Evolutionary conservation across 2,797 vertebrate genomes (phyloP), one percentile per base, ranked within the genome.

Genomic region (Chanos chanos): DNA sequence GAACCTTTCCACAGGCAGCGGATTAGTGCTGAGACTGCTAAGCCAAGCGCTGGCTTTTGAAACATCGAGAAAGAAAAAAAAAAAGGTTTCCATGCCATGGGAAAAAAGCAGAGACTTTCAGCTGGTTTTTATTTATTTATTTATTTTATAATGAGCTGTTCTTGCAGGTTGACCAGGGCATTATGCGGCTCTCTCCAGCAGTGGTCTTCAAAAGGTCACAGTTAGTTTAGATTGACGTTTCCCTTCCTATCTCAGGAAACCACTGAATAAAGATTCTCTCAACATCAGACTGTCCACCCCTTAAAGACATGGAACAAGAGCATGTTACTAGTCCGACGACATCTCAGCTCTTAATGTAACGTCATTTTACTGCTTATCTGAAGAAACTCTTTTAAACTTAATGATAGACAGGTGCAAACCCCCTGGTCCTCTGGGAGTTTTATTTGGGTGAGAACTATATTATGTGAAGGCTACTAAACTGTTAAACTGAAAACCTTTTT

Each of bases 381-480:
- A n/a, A n/a, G n/a, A 37, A 49, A 60, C 33, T 47, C 49, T 53
- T 56, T 19, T 40, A 49, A 44, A 49, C 37, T 19, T 39, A 18
- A 37, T 16, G 24, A 37, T 28, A 7, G 9, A 36, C 33, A 9
- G 25, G 24, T 24, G 27, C 4, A 27, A 60, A 61, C 58, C 63
- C 69, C 64, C 64, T 21, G 39, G 53, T 64, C 55, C 31, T 73
- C 71, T 73, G 55, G 71, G 69, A 75, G 79, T 77, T 81, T 62
- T 64, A 15, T 37, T 55, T 56, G 74, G 55, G 69, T 71, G 76
- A 36, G 40, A 78, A 73, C 64, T 71, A 71, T 65, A 62, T 65
- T 76, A 81, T 57, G 73, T 73, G 65, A 88, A 83, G 89, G 85
- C 86, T 86, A 78, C 76, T 22, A 83, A 82, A 87, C 86, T 89